Evolutionary conservation across 2,797 vertebrate species (phyloP), one percentile per base, ranked within the genome.

Genomic region (Crocidura indochinensis): DNA sequence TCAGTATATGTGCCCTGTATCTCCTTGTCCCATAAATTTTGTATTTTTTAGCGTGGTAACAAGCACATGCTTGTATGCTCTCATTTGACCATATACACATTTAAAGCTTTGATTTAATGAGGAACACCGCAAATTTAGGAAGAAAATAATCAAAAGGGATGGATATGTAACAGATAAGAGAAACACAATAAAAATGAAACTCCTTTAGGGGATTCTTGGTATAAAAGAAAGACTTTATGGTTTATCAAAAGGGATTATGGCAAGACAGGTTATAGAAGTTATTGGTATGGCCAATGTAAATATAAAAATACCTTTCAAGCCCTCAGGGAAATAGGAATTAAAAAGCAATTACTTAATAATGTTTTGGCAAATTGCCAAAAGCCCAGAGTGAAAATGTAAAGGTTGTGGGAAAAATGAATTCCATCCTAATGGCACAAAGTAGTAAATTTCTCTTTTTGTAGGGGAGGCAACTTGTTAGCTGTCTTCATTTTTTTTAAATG

Each of bases 341-440:
- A 84, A 92, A 69, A 26, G 19, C 29, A 76, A 53, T 83, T n/a
- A 62, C 11, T 51, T 67, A 79, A 64, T 53, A 60, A 22, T 17
- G 26, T 12, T 68, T 94, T 67, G 78, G 15, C n/a, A 94, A 87
- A 22, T 17, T 89, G 46, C 14, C 31, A 53, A 81, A 87, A 84
- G 24, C 78, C 29, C 49, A 82, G 74, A 64, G 22, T 75, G 20
- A 73, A 20, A 80, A 51, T 64, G 10, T 80, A 46, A 73, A 72
- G 17, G 20, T 0, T 49, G 3, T 44, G 6, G 46, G 29, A 75
- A 91, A 94, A 80, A 20, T 69, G 14, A 0, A 4, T 19, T 4
- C 10, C 81, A 81, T 85, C 15, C 22, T 60, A 27, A 74, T 88
- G 20, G 11, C 31, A 51, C 17, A 60, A 83, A 38, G 27, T 65